These are phyloP conservation scores for Brachyopa scutellaris DNA, from an alignment of 2,888 invertebrate species.

Conservation along the genomic window DNA sequence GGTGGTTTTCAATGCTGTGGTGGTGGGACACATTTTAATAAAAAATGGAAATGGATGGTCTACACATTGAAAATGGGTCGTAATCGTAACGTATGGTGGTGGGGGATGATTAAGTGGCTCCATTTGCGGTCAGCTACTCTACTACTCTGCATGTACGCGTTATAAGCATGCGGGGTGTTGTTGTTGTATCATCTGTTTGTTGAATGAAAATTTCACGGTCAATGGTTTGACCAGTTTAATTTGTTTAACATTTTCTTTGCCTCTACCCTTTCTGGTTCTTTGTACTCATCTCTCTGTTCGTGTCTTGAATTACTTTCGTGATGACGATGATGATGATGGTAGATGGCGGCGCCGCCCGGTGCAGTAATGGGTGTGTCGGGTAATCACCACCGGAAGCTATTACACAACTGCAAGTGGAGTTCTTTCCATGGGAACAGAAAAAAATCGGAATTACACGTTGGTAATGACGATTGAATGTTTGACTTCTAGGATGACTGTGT, in stretches of 20 bases:
- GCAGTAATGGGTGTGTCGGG: slow-evolving; percentile 62
- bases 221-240: slow-evolving; percentile 54
- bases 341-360: slow-evolving; percentile 46
- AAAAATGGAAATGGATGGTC: neutral
- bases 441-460: too few species aligned
- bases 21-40: slow-evolving; percentile 24
- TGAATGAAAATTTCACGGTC: slow-evolving; percentile 67
- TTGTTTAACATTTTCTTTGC: slow-evolving; percentile 47
- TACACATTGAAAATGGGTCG: slow-evolving; percentile 51
- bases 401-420: slow-evolving; percentile 28
- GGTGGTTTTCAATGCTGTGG: slow-evolving; percentile 12
- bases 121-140: slow-evolving; percentile 67
- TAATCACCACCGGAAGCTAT: slow-evolving; percentile 68
- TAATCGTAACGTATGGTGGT: slow-evolving; percentile 34
- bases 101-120: slow-evolving; percentile 61
- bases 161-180: too few species aligned
- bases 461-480: neutral
- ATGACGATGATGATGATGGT: slow-evolving; percentile 44
- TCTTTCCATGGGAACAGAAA: slow-evolving; percentile 13
- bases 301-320: slow-evolving; percentile 50
- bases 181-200: slow-evolving; percentile 50
- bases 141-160: slow-evolving; percentile 52
- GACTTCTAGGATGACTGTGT: neutral
- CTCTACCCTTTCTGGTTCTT: neutral
- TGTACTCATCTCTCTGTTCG: slow-evolving; percentile 24